These are phyloP conservation scores for Tichodroma muraria DNA, from an alignment of 2,113 vertebrate species.

Conservation along the genomic window DNA sequence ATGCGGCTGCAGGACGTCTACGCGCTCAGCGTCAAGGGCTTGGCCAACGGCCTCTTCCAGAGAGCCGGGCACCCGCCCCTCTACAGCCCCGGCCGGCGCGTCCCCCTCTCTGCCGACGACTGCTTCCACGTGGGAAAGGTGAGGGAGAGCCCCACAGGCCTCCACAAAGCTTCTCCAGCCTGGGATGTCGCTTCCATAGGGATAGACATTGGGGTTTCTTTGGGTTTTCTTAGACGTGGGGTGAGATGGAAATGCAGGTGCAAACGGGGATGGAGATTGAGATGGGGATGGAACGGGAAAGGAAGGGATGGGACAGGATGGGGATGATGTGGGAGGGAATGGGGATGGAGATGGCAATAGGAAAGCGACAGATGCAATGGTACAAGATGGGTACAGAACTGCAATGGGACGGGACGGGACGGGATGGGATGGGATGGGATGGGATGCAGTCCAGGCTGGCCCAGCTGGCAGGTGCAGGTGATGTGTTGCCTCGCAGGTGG, in stretches of 20 bases:
- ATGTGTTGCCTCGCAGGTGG: constrained; percentile 70
- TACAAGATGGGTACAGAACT: neutral
- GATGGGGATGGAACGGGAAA: neutral
- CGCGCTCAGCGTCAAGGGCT: constrained; percentile 74
- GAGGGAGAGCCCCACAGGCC: accelerated
- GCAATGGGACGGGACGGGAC: no score
- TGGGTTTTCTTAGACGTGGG: no score
- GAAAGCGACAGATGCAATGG: neutral
- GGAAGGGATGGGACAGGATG: neutral
- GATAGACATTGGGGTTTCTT: neutral
- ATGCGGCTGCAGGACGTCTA: constrained; percentile 95
- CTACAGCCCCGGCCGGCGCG: constrained; percentile 68
- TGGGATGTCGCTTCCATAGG: accelerated
- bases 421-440: neutral
- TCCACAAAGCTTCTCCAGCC: neutral
- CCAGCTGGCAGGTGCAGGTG: neutral
- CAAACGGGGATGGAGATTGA: neutral
- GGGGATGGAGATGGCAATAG: neutral
- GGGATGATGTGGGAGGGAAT: neutral
- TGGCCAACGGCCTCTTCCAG: constrained; percentile 81
- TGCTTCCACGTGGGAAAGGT: constrained; percentile 95
- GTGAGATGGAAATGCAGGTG: neutral
- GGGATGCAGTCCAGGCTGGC: neutral
- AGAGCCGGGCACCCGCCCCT: constrained; percentile 43
- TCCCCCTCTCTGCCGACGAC: constrained; percentile 83